These are phyloP conservation scores for Cryptus armator DNA, from an alignment of 2,888 invertebrate species.

Conservation along the genomic window DNA sequence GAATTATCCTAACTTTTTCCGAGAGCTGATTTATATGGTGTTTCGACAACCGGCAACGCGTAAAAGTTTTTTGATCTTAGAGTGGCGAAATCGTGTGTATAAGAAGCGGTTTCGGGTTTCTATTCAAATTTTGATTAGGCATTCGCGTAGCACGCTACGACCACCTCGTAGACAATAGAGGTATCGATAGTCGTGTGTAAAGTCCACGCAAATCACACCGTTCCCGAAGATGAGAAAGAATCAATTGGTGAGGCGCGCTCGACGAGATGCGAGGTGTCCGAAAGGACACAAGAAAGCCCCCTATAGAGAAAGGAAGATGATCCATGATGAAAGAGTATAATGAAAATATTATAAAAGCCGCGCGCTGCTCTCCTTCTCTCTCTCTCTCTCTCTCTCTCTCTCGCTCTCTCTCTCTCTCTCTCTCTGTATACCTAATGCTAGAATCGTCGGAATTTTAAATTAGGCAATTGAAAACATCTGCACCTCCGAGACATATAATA, in stretches of 20 bases:
- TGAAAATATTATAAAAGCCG: constrained; percentile 13
- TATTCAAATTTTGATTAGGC: constrained; percentile 48
- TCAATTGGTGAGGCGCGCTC: constrained; percentile 42
- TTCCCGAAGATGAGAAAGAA: constrained; percentile 27
- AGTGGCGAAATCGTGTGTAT: constrained; percentile 1
- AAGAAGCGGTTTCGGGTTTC: constrained; percentile 41
- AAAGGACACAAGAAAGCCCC: constrained; percentile 48
- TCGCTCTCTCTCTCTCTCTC: background rate
- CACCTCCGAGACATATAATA: constrained; percentile 54
- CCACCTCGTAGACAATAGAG: constrained; percentile 16
- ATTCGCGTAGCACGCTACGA: constrained; percentile 23
- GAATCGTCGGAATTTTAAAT: constrained; percentile 72
- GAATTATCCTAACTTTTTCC: background rate
- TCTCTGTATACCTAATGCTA: constrained; percentile 16
- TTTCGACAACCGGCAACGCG: background rate
- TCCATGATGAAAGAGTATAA: constrained; percentile 62
- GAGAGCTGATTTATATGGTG: background rate
- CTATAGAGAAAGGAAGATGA: constrained; percentile 64
- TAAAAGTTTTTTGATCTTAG: constrained; percentile 28
- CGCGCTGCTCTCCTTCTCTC: background rate
- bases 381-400: too few relatives aligned
- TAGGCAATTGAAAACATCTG: constrained; percentile 71
- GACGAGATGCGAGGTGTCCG: constrained; percentile 34
- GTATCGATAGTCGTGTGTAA: background rate
- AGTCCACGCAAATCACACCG: constrained; percentile 4